These are phyloP conservation scores for Phenganax marumi DNA, from an alignment of 92 coral and sea anemone genomes.

Conservation along the genomic window DNA sequence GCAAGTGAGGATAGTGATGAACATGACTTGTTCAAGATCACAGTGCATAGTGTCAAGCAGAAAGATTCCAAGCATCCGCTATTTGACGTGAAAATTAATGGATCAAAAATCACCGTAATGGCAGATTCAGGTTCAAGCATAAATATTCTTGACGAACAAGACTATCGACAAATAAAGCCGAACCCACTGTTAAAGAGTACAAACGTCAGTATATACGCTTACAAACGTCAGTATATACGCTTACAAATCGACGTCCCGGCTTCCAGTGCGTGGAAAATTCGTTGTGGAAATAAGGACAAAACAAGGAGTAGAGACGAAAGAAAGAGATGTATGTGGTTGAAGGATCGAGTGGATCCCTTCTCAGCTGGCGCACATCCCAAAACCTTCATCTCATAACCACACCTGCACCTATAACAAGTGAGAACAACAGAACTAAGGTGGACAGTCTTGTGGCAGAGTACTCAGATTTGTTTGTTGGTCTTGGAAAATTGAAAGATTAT, in stretches of 20 bases:
- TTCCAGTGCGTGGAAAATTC: slow-evolving; percentile 23
- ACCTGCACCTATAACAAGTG: neutral
- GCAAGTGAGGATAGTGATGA: neutral
- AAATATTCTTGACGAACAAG: too few species aligned
- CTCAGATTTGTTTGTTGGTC: slow-evolving; percentile 16
- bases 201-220: too few species aligned
- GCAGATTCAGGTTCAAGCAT: too few species aligned
- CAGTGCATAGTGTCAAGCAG: too few species aligned
- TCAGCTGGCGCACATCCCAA: slow-evolving; percentile 7
- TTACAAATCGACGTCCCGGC: neutral
- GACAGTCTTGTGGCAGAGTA: slow-evolving; percentile 9
- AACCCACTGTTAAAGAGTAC: neutral
- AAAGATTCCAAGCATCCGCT: too few species aligned
- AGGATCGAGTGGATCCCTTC: slow-evolving; percentile 31
- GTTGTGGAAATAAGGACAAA: neutral
- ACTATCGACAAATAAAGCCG: too few species aligned
- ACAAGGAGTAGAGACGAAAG: neutral
- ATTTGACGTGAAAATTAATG: neutral
- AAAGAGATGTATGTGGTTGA: slow-evolving; percentile 34
- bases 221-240: slow-evolving; percentile 3
- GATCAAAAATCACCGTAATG: too few species aligned
- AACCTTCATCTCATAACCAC: slow-evolving; percentile 18
- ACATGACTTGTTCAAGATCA: neutral
- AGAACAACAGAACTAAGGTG: neutral
- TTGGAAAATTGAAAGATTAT: slow-evolving; percentile 21